phyloP scores from a whole-genome alignment of 1,140 invertebrate genomes.

The Apocrypta bakeri region DNA sequence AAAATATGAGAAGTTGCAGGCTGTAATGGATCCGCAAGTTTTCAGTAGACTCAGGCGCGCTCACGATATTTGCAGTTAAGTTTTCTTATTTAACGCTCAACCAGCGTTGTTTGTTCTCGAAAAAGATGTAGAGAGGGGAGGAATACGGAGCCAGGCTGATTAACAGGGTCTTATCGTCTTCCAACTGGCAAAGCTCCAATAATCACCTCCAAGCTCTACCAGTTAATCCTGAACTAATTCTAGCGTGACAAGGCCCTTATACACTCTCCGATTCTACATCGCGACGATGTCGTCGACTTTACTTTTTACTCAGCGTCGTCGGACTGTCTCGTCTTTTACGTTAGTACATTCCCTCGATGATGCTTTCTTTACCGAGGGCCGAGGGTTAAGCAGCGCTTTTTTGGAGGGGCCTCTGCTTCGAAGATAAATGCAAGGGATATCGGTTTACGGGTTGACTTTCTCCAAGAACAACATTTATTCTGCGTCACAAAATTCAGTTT shows the following conservation, averaged over 20 bases:
- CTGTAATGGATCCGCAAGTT: no score
- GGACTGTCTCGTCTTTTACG: background rate
- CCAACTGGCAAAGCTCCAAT: conserved; percentile 68
- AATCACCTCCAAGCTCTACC: conserved; percentile 68
- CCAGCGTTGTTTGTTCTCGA: conserved; percentile 1
- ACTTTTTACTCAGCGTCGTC: background rate
- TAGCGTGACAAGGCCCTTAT: conserved; percentile 59
- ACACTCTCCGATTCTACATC: conserved; percentile 1
- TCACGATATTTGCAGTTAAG: no score
- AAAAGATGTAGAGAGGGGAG: background rate
- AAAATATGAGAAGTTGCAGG: no score
- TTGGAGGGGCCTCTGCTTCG: conserved; percentile 23
- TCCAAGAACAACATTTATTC: background rate
- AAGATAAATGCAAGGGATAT: background rate
- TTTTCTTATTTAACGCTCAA: conserved; percentile 22
- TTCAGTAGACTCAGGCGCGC: no score
- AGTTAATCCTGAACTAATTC: conserved; percentile 70
- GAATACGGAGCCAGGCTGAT: conserved; percentile 61
- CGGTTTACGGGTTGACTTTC: background rate
- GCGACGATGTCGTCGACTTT: background rate
- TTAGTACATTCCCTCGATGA: background rate
- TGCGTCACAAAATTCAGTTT: background rate
- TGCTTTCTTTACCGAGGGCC: background rate
- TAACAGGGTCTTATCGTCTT: conserved; percentile 68
- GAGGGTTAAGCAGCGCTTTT: conserved; percentile 23